Evolutionary conservation across 2,797 vertebrate species (phyloP), one percentile per base, ranked within the genome.

Genomic region (Lerista edwardsae): DNA sequence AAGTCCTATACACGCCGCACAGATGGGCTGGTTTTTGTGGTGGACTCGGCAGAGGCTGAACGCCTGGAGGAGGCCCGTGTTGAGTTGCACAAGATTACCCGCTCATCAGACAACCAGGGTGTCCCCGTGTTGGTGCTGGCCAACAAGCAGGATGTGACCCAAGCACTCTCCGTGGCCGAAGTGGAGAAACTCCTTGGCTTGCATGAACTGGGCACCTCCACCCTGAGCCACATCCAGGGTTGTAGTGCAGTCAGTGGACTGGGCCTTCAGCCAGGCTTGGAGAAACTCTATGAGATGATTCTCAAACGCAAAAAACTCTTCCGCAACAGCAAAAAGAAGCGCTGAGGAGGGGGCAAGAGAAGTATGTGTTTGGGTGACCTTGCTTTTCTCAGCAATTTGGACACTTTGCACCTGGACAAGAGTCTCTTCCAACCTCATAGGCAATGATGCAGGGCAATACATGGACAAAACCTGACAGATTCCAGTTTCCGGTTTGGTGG

Each of bases 281-380:
- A 98, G 93, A 98, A 97, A 87, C 96, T 98, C 1, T 97, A 98
- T 0, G 97, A 98, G 89, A 98, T 98, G 98, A 98, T 98, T 80
- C 93, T 98, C 17, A 97, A 96, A 93, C 96, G 97, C 91, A 98
- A 96, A 94, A 98, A 97, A 93, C 94, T 94, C 65, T 92, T 97
- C 84, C 96, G 97, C 88, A 95, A 95, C 90, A 94, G 95, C 93
- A 96, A 94, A 94, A 97, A 93, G 72, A 97, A 94, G 92, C 97
- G 97, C 95, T 98, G 97, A 98, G 88, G 19, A 47, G 0, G 31
- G 61, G 2, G 25, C 11, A 12, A 4, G 34, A 29, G 6, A 7
- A 25, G 6, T 9, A 21, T 21, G 31, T 61, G 10, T 1, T 9
- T 9, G 34, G 10, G 69, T 25, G 17, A 27, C 25, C 69, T 41